These are phyloP conservation scores for Eremobia ochroleuca DNA, from an alignment of 2,888 invertebrate genomes.

Conservation along the genomic window DNA sequence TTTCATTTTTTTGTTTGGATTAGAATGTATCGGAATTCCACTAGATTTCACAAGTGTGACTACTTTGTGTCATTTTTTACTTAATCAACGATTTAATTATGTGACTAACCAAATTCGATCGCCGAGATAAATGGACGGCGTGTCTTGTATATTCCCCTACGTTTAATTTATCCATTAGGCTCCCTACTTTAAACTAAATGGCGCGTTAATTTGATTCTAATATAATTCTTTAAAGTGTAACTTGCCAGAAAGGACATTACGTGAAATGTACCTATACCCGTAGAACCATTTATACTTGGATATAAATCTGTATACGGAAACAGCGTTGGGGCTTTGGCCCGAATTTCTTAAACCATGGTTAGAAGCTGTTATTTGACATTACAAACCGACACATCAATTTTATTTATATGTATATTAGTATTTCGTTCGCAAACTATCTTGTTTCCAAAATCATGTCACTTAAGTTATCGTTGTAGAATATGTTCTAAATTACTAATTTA, in stretches of 20 bases:
- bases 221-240: conserved; percentile 31
- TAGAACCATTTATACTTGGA: neutral
- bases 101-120: conserved; percentile 20
- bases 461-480: conserved; percentile 38
- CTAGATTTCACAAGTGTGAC: conserved; percentile 26
- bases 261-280: neutral
- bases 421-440: neutral
- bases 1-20: conserved; percentile 3
- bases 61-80: conserved; percentile 37
- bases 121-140: conserved; percentile 4
- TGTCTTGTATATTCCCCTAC: conserved; percentile 7
- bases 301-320: neutral
- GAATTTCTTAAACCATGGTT: neutral
- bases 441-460: conserved; percentile 45
- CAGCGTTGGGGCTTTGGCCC: neutral
- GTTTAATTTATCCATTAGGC: conserved; percentile 33
- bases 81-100: conserved; percentile 34
- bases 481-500: conserved; percentile 54
- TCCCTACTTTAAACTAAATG: conserved; percentile 35
- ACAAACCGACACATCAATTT: neutral
- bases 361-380: neutral
- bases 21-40: conserved; percentile 32
- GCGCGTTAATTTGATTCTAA: conserved; percentile 30
- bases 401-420: neutral
- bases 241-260: neutral